phyloP scores from a whole-genome alignment of 1,140 invertebrate species.

The Cotesia vestalis region DNA sequence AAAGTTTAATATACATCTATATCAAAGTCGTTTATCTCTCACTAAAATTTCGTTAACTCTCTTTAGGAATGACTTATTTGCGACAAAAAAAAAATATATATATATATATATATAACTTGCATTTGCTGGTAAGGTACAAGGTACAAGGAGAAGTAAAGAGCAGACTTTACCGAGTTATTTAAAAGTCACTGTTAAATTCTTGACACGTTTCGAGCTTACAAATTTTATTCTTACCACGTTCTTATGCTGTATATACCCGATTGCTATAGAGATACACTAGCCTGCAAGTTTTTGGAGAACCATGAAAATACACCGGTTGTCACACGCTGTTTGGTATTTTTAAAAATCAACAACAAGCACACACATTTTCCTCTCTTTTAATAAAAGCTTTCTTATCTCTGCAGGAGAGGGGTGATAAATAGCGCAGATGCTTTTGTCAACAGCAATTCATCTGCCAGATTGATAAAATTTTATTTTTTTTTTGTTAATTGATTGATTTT shows the following conservation, averaged over 20 bases:
- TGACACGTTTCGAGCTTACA: constrained; percentile 25
- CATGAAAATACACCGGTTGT: constrained; percentile 28
- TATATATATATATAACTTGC: constrained; percentile 5
- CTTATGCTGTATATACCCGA: constrained; percentile 20
- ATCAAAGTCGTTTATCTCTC: not conserved
- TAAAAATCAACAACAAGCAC: constrained; percentile 1
- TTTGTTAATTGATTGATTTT: too few species aligned
- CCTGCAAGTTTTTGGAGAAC: not conserved
- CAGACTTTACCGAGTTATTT: constrained; percentile 31
- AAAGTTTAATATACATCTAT: not conserved
- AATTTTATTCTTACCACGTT: constrained; percentile 32
- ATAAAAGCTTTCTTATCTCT: not conserved
- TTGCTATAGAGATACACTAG: not conserved
- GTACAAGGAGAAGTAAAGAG: constrained; percentile 11
- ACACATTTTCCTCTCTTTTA: not conserved
- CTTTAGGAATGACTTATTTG: constrained; percentile 7
- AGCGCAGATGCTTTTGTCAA: too few species aligned
- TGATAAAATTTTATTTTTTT: too few species aligned
- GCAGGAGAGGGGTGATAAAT: too few species aligned
- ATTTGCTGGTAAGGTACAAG: not conserved
- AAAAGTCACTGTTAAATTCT: constrained; percentile 32
- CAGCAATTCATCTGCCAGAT: too few species aligned
- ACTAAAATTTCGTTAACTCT: constrained; percentile 6
- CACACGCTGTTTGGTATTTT: constrained; percentile 20
- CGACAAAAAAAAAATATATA: not conserved